Conservation (phyloP, 2,797 vertebrate genomes). For the Chaetophractus vellerosus region DNA sequence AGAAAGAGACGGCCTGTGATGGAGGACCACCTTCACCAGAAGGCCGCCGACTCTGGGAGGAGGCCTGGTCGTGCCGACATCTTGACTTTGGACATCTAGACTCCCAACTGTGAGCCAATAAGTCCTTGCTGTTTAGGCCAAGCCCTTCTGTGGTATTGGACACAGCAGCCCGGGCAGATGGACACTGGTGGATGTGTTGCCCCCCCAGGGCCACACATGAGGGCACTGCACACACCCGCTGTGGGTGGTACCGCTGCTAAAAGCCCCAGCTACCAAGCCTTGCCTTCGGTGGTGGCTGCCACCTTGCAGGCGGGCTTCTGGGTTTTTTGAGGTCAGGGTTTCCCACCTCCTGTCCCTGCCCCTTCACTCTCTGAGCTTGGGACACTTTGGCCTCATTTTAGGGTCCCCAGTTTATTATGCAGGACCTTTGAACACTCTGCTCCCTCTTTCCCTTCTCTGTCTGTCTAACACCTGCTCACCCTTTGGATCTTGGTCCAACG, state of each 20-base stretch:
- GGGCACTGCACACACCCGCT: neutral
- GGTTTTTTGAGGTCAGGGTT: neutral
- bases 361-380: neutral
- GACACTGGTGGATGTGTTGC: too few species aligned
- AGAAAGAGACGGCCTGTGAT: too few species aligned
- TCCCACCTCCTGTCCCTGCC: neutral
- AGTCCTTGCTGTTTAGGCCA: too few species aligned
- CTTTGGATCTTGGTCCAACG: neutral
- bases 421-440: neutral
- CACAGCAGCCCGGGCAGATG: too few species aligned
- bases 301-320: neutral
- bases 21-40: too few species aligned
- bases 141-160: too few species aligned
- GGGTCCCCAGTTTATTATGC: neutral
- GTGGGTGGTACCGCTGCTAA: fast-evolving
- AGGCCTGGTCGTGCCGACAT: too few species aligned
- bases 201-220: too few species aligned
- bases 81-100: too few species aligned
- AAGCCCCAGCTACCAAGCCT: neutral
- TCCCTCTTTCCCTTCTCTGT: neutral
- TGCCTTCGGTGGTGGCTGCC: neutral
- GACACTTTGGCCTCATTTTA: neutral
- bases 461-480: neutral
- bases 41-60: too few species aligned
- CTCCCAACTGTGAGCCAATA: too few species aligned